These are phyloP conservation scores for Musca domestica DNA, from an alignment of 1,140 invertebrate species.

Conservation along the genomic window DNA sequence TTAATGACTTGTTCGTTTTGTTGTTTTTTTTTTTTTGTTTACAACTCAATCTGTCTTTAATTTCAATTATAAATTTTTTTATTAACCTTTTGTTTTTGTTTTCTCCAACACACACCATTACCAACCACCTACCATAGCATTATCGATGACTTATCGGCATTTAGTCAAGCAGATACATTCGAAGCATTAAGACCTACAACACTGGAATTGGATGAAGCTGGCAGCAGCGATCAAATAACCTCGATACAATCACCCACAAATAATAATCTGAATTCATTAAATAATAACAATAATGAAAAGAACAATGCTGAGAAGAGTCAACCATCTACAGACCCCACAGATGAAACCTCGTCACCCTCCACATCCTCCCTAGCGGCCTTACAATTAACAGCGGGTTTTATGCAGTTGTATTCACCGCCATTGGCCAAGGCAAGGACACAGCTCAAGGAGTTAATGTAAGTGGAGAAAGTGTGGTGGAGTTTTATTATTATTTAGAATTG, in stretches of 20 bases:
- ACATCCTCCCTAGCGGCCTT: conserved; percentile 29
- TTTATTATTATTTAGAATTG: neutral
- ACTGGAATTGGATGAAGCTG: neutral
- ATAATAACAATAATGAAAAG: neutral
- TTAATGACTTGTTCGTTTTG: too few species aligned
- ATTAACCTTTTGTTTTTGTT: neutral
- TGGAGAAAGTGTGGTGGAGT: neutral
- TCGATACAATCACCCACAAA: neutral
- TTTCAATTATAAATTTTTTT: neutral
- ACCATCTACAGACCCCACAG: neutral
- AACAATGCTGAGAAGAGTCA: neutral
- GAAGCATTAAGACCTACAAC: conserved; percentile 2
- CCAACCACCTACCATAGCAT: neutral
- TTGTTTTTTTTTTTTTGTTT: too few species aligned
- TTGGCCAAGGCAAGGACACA: conserved; percentile 35
- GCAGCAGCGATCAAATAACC: neutral
- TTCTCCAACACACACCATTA: neutral
- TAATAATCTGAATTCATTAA: neutral
- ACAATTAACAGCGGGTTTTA: conserved; percentile 39
- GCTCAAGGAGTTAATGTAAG: conserved; percentile 48
- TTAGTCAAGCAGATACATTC: neutral
- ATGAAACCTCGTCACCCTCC: neutral
- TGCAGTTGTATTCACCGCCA: conserved; percentile 43
- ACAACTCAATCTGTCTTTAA: neutral
- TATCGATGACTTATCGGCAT: conserved; percentile 10